phyloP scores from a whole-genome alignment of 1,140 invertebrate species.

The Callitettix versicolor region DNA sequence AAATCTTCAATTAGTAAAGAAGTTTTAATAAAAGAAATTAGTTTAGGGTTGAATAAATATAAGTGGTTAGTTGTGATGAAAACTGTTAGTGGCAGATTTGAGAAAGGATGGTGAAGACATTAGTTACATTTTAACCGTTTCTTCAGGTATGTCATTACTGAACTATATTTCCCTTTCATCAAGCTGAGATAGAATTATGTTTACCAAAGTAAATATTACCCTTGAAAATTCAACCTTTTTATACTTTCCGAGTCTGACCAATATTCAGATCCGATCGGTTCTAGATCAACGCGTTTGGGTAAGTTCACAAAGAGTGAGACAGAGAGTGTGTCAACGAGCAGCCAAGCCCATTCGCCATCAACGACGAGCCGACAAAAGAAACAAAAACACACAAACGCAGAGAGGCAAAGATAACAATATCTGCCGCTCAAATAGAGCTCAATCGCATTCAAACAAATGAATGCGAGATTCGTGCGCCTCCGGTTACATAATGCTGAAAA shows the following conservation, averaged over 20 bases:
- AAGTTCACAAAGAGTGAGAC: neutral
- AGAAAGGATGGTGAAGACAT: too few species aligned
- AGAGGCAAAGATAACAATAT: constrained; percentile 17
- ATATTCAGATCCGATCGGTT: constrained; percentile 3
- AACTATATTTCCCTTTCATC: too few species aligned
- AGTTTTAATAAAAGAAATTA: too few species aligned
- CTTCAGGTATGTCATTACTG: too few species aligned
- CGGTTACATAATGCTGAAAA: too few species aligned
- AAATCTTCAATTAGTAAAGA: too few species aligned
- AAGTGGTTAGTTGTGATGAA: too few species aligned
- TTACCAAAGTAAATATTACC: constrained; percentile 15
- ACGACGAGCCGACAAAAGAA: constrained; percentile 13
- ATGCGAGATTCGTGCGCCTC: too few species aligned
- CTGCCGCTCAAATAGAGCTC: neutral
- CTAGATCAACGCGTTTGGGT: neutral
- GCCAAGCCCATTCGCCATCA: neutral
- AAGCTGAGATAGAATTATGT: neutral
- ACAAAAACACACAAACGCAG: constrained; percentile 20
- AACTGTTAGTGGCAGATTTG: too few species aligned
- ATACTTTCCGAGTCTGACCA: constrained; percentile 2
- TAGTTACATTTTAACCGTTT: too few species aligned
- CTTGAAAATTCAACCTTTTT: constrained; percentile 8
- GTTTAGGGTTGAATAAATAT: too few species aligned
- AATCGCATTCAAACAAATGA: too few species aligned
- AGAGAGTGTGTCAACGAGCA: neutral